phyloP scores from a whole-genome alignment of 2,888 invertebrate species.

The Ichneumoninae sp. region DNA sequence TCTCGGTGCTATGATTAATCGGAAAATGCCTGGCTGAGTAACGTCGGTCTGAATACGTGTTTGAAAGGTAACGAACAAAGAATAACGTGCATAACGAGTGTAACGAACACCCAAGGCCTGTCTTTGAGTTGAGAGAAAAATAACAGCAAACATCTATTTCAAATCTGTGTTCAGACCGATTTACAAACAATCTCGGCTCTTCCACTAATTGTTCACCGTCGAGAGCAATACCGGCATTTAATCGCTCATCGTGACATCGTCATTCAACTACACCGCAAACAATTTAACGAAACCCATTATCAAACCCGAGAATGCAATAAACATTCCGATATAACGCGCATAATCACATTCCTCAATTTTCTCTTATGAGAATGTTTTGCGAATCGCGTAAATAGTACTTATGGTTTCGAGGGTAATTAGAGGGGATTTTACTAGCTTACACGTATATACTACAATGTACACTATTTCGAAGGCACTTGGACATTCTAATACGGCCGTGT shows the following conservation, averaged over 20 bases:
- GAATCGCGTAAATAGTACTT: slow-evolving; percentile 35
- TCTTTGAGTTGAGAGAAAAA: slow-evolving; percentile 35
- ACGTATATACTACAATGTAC: slow-evolving; percentile 13
- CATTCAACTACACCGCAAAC: neutral
- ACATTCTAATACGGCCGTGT: slow-evolving; percentile 70
- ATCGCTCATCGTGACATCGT: slow-evolving; percentile 54
- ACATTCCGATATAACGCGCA: slow-evolving; percentile 69
- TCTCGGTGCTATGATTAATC: slow-evolving; percentile 82
- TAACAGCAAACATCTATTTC: slow-evolving; percentile 71
- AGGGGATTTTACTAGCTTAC: slow-evolving; percentile 8
- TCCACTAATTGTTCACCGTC: slow-evolving; percentile 75
- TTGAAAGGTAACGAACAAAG: slow-evolving; percentile 74
- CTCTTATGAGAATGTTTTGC: slow-evolving; percentile 50
- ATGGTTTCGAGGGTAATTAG: slow-evolving; percentile 25
- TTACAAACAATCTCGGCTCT: slow-evolving; percentile 65
- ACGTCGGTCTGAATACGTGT: slow-evolving; percentile 83
- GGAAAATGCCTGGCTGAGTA: slow-evolving; percentile 84
- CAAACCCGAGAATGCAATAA: slow-evolving; percentile 40
- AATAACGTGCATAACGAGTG: slow-evolving; percentile 43
- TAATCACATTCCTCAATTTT: slow-evolving; percentile 60
- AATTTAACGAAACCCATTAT: neutral
- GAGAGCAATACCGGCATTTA: slow-evolving; percentile 70
- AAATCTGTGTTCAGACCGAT: slow-evolving; percentile 81
- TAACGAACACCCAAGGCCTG: slow-evolving; percentile 42
- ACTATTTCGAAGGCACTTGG: slow-evolving; percentile 63